phyloP scores from a whole-genome alignment of 2,888 invertebrate species.

The Chelonus formosanus region DNA sequence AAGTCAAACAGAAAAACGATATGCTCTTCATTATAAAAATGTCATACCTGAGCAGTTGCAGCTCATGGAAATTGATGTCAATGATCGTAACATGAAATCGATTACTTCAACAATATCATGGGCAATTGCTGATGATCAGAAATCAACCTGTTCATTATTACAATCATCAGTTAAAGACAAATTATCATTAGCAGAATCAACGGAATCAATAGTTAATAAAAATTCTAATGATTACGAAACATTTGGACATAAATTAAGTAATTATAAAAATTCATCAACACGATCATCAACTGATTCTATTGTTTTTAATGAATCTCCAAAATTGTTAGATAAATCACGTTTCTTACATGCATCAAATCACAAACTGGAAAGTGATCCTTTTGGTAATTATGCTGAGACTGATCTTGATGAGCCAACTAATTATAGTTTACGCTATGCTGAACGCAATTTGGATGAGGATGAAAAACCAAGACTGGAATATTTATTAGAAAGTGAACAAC shows the following conservation, averaged over 20 bases:
- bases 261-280: slow-evolving; percentile 20
- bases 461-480: slow-evolving; percentile 56
- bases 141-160: slow-evolving; percentile 53
- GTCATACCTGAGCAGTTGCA: slow-evolving; percentile 52
- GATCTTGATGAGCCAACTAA: slow-evolving; percentile 77
- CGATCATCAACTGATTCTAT: slow-evolving; percentile 30
- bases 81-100: slow-evolving; percentile 48
- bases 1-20: slow-evolving; percentile 54
- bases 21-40: slow-evolving; percentile 58
- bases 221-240: slow-evolving; percentile 5
- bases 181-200: slow-evolving; percentile 37
- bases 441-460: slow-evolving; percentile 75
- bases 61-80: slow-evolving; percentile 45
- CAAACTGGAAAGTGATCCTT: slow-evolving; percentile 44
- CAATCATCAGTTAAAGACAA: slow-evolving; percentile 56
- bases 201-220: slow-evolving; percentile 17
- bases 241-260: slow-evolving; percentile 13
- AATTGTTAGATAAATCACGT: slow-evolving; percentile 17
- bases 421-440: slow-evolving; percentile 87
- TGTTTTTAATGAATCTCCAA: background rate
- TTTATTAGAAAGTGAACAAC: slow-evolving; percentile 48
- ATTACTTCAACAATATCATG: slow-evolving; percentile 60
- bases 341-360: slow-evolving; percentile 43
- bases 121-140: slow-evolving; percentile 56
- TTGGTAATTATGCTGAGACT: slow-evolving; percentile 57